Base-by-base conservation (phyloP, 1,140 invertebrate genomes). In the Plectrocnemia conspersa region DNA sequence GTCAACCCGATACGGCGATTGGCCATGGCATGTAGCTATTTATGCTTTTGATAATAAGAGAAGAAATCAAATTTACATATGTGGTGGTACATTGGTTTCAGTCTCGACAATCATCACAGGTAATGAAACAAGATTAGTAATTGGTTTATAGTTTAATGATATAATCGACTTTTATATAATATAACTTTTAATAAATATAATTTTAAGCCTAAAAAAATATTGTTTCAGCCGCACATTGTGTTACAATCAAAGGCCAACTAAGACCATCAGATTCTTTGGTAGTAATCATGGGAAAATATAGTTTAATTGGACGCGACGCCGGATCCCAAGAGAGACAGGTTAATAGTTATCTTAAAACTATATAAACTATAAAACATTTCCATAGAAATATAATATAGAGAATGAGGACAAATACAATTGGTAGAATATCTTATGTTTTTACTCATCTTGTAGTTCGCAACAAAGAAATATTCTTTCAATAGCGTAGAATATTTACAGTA, bases 11-110 rank as follows among this genome's bases (percentile, higher is more conserved):
- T 79, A 82, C 4, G 86, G 85, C 0, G 86, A 92, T 59, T 93
- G 89, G 89, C 90, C 89, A 1, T 93, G 89, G 89, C 82, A 91
- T 63, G 84, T 80, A 2, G 83, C 86, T 3, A 74, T 93, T 1
- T 85, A 89, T 60, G 85, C 84, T 62, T 80, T 88, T 60, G 82
- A 85, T 22, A 78, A 82, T 2, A 25, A 41, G 18, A 48, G 44
- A n/a, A 13, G 25, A 1, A 18, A 23, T 1, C 29, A 65, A 10
- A 63, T 53, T 18, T 72, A 72, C 21, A 64, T 63, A 9, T 72
- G 68, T 55, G 70, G 68, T 21, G 70, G 68, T 1, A 68, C 66
- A 3, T 56, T 72, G 32, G 29, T 70, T 3, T 66, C 63, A 0
- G 65, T 64, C 36, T 61, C 40, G 21, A 25, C 63, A 7, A 62